Evolutionary conservation across 2,797 vertebrate genomes (phyloP), one percentile per base, ranked within the genome.

Genomic region (Myoxocephalus aenaeus): DNA sequence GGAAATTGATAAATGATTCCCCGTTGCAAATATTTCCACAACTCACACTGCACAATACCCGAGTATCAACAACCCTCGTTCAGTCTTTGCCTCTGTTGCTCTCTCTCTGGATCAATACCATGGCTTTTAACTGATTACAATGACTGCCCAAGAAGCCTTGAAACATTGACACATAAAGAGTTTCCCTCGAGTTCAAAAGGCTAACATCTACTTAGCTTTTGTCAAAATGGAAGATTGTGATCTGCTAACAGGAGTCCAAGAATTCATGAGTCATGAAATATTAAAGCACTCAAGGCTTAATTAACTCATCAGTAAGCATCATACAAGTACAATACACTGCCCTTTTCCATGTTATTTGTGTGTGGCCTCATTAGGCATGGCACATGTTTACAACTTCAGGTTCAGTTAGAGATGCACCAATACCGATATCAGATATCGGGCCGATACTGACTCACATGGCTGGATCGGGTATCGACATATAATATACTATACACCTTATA

Each of bases 101-200:
- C 58, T 18, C 5, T 63, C 62, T 71, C 54, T 69, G 20, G 61
- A 85, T 86, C 79, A 76, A 89, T 86, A 77, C 57, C n/a, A n/a
- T 71, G 57, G 32, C 73, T 84, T 84, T 88, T 81, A 22, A 25
- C 63, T 54, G 48, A 88, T 83, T 85, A 78, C 46, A 73, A 20
- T 18, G 59, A 51, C 63, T 83, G 48, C 40, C 53, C 42, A 56
- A 53, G 12, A 75, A 84, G 58, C 34, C 57, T 27, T 38, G 36
- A 38, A 38, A 38, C 32, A 62, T 0, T 6, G 46, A 77, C 18
- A 70, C 44, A 27, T 27, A 73, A 20, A 73, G 18, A 42, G 22
- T 9, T 4, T 86, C 32, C 66, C 34, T 51, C 7, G 1, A 70
- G 5, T 42, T 71, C 32, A 34, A 67, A 58, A 25, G 3, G 34